Evolutionary conservation across 2,113 vertebrate genomes (phyloP), one percentile per base, ranked within the genome.

Genomic region (Balaeniceps rex): DNA sequence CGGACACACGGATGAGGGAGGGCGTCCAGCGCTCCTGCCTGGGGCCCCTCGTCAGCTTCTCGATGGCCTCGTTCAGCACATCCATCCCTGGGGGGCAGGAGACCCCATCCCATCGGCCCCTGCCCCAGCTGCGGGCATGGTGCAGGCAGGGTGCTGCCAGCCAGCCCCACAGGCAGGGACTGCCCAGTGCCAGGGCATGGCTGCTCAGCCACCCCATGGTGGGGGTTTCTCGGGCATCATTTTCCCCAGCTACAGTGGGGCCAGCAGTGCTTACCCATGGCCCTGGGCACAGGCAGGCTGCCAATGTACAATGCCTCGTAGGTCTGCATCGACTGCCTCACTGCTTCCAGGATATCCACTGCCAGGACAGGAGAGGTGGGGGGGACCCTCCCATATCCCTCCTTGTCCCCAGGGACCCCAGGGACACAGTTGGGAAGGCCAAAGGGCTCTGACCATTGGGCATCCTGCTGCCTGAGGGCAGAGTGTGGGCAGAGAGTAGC

Each of bases 271-370:
- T 98, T 93, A 99, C 99, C 99, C 99, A 99, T 99, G 61, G 99
- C 99, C 96, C 98, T 98, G 93, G 98, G 98, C 95, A 99, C 99
- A 1, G 99, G 99, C 87, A 99, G 97, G 93, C 97, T 99, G 54
- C 99, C 99, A 3, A 99, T 97, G 91, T 99, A 99, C 77, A 99
- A 97, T 17, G 99, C 99, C 58, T 99, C 98, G 13, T 99, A 99
- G 94, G 98, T 99, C 97, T 99, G 99, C 82, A 99, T 98, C 26
- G 98, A 98, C 90, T 99, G 98, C 75, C 98, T 98, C 93, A 99
- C 98, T 0, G 99, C 98, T 69, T 99, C 99, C 95, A 99, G 95
- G 88, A 99, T 98, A 58, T 99, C 99, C 95, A 98, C 99, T 99
- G 97, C 92, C 97, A 88, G 90, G 24, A 96, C 14, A 90, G 31